phyloP scores from a whole-genome alignment of 2,888 invertebrate genomes.

The Chloromyia formosa region DNA sequence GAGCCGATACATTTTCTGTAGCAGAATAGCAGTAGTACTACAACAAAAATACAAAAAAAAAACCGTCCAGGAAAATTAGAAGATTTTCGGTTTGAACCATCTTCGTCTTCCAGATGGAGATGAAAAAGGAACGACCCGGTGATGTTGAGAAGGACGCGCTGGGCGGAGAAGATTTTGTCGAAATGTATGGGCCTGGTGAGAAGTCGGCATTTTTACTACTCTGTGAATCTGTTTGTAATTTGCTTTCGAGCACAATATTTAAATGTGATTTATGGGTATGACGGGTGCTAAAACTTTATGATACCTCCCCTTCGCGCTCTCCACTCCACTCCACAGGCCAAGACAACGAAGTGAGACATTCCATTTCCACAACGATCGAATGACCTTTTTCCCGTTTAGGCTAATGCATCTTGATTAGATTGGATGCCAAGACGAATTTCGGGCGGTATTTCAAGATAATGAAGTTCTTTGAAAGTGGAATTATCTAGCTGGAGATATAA shows the following conservation, averaged over 20 bases:
- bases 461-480: slow-evolving; percentile 22
- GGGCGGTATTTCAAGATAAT: slow-evolving; percentile 14
- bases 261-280: slow-evolving; percentile 41
- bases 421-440: not conserved
- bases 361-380: slow-evolving; percentile 18
- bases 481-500: not conserved
- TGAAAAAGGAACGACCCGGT: not conserved
- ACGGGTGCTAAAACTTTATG: slow-evolving; percentile 39
- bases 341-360: slow-evolving; percentile 23
- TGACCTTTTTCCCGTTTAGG: slow-evolving; percentile 7
- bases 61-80: not conserved
- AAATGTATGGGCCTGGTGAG: not conserved
- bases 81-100: not conserved
- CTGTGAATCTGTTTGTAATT: slow-evolving; percentile 44
- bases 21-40: not conserved
- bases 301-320: not conserved
- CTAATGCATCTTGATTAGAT: slow-evolving; percentile 28
- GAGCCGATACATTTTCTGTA: slow-evolving; percentile 23
- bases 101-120: slow-evolving; percentile 9
- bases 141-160: not conserved
- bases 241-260: slow-evolving; percentile 37
- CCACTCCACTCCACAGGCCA: not conserved
- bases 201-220: slow-evolving; percentile 25
- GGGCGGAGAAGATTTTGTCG: not conserved
- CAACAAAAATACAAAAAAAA: not conserved